Evolutionary conservation across 2,888 invertebrate genomes (phyloP).

Genomic region (Incurvaria masculella): DNA sequence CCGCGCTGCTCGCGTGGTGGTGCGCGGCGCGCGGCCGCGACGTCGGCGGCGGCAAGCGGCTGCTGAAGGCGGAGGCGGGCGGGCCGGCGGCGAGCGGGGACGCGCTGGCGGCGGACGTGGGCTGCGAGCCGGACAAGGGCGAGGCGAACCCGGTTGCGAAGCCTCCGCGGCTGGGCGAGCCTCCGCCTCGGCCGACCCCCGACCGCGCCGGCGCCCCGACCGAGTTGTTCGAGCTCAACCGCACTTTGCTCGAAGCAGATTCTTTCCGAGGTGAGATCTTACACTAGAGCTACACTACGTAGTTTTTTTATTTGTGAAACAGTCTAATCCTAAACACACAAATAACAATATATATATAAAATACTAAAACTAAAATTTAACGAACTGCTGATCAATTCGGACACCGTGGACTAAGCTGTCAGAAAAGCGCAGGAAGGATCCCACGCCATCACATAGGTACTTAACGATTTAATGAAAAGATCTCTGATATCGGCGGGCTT

Average conservation of each 20-base stretch:
- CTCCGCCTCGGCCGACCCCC: slow-evolving; percentile 59
- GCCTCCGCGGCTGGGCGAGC: slow-evolving; percentile 69
- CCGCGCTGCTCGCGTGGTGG: slow-evolving; percentile 51
- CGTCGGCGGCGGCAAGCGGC: slow-evolving; percentile 51
- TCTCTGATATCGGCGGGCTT: no score
- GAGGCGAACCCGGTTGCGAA: slow-evolving; percentile 82
- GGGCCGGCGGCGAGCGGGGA: slow-evolving; percentile 63
- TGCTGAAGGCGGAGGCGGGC: slow-evolving; percentile 59
- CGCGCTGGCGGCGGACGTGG: slow-evolving; percentile 66
- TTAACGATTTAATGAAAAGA: no score
- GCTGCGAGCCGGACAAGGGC: slow-evolving; percentile 76
- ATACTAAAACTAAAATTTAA: no score
- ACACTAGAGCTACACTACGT: no score
- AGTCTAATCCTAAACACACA: no score
- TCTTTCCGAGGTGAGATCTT: slow-evolving; percentile 70
- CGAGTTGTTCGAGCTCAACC: slow-evolving; percentile 78
- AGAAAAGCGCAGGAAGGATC: no score
- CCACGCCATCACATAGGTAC: no score
- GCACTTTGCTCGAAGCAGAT: slow-evolving; percentile 72
- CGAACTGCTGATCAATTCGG: no score
- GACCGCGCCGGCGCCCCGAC: slow-evolving; percentile 65
- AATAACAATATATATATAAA: no score
- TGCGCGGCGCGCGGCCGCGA: slow-evolving; percentile 50
- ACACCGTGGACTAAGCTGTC: no score
- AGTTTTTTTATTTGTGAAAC: no score